phyloP scores from a whole-genome alignment of 1,140 invertebrate species.

The Myzus persicae region DNA sequence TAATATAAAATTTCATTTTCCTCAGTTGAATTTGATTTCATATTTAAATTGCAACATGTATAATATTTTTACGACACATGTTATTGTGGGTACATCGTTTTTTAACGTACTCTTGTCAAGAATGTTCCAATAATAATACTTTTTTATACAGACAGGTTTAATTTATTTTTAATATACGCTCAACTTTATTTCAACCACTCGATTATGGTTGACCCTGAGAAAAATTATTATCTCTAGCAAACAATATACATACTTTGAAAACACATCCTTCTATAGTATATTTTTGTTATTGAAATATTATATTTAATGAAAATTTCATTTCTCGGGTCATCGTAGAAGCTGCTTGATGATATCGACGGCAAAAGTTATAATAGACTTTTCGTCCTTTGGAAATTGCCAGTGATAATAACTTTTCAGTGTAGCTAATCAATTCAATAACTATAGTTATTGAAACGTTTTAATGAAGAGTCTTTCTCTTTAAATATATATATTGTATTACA shows the following conservation, averaged over 20 bases:
- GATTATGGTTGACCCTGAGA: not conserved
- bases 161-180: not conserved
- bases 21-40: no score
- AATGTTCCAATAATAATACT: no score
- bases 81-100: no score
- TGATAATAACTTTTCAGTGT: not conserved
- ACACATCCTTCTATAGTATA: not conserved
- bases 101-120: no score
- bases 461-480: not conserved
- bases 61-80: no score
- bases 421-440: not conserved
- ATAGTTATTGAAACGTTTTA: conserved; percentile 18
- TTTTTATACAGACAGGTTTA: not conserved
- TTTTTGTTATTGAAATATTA: not conserved
- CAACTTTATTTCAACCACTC: not conserved
- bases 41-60: no score
- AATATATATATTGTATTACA: no score
- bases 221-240: not conserved
- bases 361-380: conserved; percentile 49
- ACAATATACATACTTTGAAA: not conserved
- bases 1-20: no score
- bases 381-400: conserved; percentile 30
- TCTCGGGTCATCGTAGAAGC: not conserved
- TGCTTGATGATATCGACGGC: not conserved
- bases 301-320: not conserved